phyloP scores from a whole-genome alignment of 2,888 invertebrate genomes.

The Onchidella celtica region DNA sequence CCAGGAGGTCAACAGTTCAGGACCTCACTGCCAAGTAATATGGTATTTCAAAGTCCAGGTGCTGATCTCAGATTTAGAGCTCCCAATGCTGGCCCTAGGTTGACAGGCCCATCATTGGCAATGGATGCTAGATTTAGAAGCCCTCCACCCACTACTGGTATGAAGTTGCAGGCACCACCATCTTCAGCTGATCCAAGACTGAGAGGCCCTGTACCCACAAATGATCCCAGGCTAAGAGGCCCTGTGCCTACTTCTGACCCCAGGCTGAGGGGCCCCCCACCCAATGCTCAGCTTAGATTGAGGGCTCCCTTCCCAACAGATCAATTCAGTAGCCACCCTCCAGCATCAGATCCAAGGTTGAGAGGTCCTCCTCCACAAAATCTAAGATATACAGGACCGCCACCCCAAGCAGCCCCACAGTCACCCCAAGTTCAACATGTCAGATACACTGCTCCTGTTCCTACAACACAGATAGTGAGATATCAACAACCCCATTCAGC shows the following conservation, averaged over 20 bases:
- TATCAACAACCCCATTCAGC: background rate
- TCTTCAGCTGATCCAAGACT: background rate
- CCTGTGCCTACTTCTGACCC: background rate
- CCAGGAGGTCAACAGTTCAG: no score
- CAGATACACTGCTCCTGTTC: background rate
- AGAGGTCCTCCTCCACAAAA: no score
- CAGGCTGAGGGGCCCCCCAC: background rate
- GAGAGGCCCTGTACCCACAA: slow-evolving; percentile 4
- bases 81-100: background rate
- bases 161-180: background rate
- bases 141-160: background rate
- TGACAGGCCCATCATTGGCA: background rate
- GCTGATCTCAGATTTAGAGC: no score
- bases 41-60: no score
- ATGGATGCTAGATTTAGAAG: background rate
- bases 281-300: background rate
- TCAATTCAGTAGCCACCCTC: no score
- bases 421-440: background rate
- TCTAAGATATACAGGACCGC: no score
- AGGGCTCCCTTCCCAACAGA: background rate
- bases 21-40: no score
- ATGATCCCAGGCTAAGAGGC: background rate
- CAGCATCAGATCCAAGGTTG: no score
- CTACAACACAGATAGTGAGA: background rate
- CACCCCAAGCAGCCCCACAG: background rate